Percentiles rank a stretch among this genome's conserved stretches.
Evolutionary conservation across 37 sponge, comb jelly and placozoan species (phyloP).

Genomic region (Amphimedon queenslandica): DNA sequence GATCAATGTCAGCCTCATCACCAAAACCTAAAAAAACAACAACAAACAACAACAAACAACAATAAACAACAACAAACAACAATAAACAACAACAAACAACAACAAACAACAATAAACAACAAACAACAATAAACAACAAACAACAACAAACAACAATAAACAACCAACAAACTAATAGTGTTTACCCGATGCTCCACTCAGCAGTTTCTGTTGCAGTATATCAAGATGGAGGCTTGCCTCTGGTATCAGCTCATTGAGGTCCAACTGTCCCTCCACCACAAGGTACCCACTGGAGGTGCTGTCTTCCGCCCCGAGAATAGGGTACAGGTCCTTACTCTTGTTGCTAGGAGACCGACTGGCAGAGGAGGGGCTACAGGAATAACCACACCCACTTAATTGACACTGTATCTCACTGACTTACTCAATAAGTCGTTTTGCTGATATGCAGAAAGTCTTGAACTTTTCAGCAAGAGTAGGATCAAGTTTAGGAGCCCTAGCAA

Average conservation of each 20-base stretch:
- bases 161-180: too few species aligned
- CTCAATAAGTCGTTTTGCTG: neutral
- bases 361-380: neutral
- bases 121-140: too few species aligned
- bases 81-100: too few species aligned
- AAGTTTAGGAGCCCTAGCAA: too few species aligned
- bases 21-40: neutral
- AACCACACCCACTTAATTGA: neutral
- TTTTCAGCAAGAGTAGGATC: neutral
- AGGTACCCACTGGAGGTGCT: neutral
- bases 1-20: neutral
- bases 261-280: neutral
- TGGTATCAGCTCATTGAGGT: neutral
- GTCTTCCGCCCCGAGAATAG: slow-evolving; percentile 1
- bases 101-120: too few species aligned
- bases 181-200: too few species aligned
- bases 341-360: neutral
- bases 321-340: neutral
- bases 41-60: too few species aligned
- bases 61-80: too few species aligned
- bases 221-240: neutral
- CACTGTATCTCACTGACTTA: neutral
- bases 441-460: neutral
- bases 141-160: too few species aligned
- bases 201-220: neutral